Evolutionary conservation across 2,888 invertebrate genomes (phyloP).

Genomic region (Ornithoptera alexandrae): DNA sequence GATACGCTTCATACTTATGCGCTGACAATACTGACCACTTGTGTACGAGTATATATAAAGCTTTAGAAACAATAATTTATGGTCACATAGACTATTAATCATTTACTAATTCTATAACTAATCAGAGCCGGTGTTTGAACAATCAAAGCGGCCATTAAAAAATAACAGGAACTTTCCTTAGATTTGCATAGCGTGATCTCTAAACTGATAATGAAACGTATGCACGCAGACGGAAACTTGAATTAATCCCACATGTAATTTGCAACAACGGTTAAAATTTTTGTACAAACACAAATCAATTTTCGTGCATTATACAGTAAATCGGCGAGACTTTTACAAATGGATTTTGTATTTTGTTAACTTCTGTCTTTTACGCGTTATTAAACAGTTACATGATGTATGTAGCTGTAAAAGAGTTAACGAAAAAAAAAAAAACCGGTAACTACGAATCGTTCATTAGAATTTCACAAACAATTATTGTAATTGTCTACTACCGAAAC

Average conservation of each 20-base stretch:
- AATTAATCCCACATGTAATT: slow-evolving; percentile 27
- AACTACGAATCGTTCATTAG: background rate
- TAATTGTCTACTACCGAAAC: slow-evolving; percentile 4
- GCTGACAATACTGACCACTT: too few species aligned
- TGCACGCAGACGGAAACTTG: slow-evolving; percentile 26
- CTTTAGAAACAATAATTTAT: too few species aligned
- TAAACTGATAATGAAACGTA: slow-evolving; percentile 28
- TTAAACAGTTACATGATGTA: slow-evolving; percentile 7
- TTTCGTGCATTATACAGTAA: slow-evolving; percentile 23
- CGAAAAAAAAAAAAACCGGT: slow-evolving; percentile 9
- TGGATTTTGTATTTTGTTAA: slow-evolving; percentile 24
- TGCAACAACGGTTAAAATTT: slow-evolving; percentile 28
- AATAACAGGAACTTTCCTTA: slow-evolving; percentile 23
- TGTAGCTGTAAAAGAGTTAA: background rate
- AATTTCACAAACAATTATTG: slow-evolving; percentile 7
- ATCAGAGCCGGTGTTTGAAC: slow-evolving; percentile 5
- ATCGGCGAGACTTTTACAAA: slow-evolving; percentile 19
- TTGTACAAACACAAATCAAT: slow-evolving; percentile 24
- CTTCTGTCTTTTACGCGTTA: slow-evolving; percentile 10
- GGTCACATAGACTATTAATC: too few species aligned
- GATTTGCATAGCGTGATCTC: slow-evolving; percentile 30
- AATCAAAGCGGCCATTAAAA: slow-evolving; percentile 17
- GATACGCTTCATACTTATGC: too few species aligned
- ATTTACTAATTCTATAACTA: background rate
- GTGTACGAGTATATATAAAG: too few species aligned